Conservation (phyloP, 2,797 vertebrate species). For the Aulostomus chinensis region DNA sequence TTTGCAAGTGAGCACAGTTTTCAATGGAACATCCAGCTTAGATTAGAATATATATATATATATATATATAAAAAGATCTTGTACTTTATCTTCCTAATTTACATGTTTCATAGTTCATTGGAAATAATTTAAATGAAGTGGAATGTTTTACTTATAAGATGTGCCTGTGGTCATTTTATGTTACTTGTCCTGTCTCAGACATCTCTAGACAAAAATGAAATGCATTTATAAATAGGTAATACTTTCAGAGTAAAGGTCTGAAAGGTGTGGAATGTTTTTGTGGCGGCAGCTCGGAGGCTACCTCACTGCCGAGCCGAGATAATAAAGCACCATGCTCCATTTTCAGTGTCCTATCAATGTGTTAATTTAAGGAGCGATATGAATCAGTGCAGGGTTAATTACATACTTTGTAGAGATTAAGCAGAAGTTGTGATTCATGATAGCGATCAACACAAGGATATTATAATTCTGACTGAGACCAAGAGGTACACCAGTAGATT, state of each 20-base stretch:
- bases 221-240: too few species aligned
- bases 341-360: slow-evolving; percentile 58
- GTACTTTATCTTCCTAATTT: slow-evolving; percentile 7
- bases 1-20: slow-evolving; percentile 8
- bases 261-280: slow-evolving; percentile 26
- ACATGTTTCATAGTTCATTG: neutral
- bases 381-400: slow-evolving; percentile 76
- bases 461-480: slow-evolving; percentile 58
- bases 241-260: neutral
- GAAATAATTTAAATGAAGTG: too few species aligned
- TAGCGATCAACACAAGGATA: slow-evolving; percentile 66
- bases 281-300: neutral
- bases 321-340: slow-evolving; percentile 45
- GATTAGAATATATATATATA: slow-evolving; percentile 2
- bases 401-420: slow-evolving; percentile 68
- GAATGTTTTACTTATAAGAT: neutral
- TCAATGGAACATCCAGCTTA: slow-evolving; percentile 24
- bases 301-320: slow-evolving; percentile 22
- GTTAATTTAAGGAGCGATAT: slow-evolving; percentile 71
- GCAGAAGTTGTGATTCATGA: slow-evolving; percentile 65
- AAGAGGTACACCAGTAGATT: slow-evolving; percentile 41
- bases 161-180: neutral
- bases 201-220: too few species aligned
- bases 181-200: too few species aligned
- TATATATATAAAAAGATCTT: slow-evolving; percentile 26